These are phyloP conservation scores for Centropus bengalensis DNA, from an alignment of 2,113 vertebrate species.

Conservation along the genomic window DNA sequence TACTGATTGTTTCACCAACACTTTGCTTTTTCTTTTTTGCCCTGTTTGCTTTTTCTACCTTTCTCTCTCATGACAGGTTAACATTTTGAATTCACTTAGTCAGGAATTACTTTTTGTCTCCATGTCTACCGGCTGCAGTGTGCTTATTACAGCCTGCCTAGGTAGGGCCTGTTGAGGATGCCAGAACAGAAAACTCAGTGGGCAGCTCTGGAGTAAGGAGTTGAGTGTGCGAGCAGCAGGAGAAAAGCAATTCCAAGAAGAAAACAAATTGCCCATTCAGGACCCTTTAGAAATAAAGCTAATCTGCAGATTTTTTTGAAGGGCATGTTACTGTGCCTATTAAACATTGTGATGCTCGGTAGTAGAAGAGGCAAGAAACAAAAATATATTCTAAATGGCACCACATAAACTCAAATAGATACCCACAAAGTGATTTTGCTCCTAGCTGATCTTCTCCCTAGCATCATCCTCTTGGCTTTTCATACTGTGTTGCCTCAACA, in stretches of 20 bases:
- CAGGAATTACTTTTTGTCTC: neutral
- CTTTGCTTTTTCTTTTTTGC: neutral
- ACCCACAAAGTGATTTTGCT: neutral
- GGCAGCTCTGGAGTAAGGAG: neutral
- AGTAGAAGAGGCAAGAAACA: neutral
- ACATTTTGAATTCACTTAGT: neutral
- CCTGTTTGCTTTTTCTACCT: neutral
- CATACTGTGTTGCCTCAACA: neutral
- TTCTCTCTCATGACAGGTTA: neutral
- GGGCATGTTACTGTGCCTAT: neutral
- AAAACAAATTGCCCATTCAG: neutral
- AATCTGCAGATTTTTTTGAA: neutral
- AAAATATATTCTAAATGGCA: neutral
- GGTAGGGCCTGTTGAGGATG: neutral
- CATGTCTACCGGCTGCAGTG: neutral
- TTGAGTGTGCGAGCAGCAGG: neutral
- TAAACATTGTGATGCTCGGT: neutral
- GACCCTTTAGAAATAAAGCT: neutral
- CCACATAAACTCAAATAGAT: neutral
- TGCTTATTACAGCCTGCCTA: neutral
- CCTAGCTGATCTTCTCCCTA: neutral
- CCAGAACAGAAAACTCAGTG: neutral
- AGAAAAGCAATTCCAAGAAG: neutral
- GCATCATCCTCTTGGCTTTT: neutral
- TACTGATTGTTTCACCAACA: neutral